A percentile compares a stretch with the other conserved stretches of the same genome.
These are phyloP conservation scores for Lophotis ruficrista DNA, from an alignment of 2,113 vertebrate species.

Conservation along the genomic window DNA sequence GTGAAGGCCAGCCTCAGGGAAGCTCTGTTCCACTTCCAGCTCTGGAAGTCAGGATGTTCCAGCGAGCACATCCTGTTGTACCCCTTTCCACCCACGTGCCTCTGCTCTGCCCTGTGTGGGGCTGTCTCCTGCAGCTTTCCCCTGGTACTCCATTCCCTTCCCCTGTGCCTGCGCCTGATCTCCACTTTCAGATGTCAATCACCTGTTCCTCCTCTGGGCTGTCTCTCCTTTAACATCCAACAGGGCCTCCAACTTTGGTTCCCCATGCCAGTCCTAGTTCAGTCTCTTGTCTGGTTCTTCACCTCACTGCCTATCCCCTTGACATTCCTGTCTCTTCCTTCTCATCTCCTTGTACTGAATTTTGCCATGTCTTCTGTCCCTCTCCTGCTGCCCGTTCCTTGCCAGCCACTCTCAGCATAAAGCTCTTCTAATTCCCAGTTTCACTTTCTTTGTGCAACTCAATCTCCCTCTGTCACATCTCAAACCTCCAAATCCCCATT, in stretches of 20 bases:
- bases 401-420: neutral
- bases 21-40: neutral
- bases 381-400: neutral
- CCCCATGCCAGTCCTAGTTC: neutral
- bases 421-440: neutral
- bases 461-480: neutral
- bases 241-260: neutral
- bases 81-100: neutral
- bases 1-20: neutral
- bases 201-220: neutral
- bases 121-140: neutral
- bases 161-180: neutral
- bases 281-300: neutral
- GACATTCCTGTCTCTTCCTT: neutral
- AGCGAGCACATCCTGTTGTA: neutral
- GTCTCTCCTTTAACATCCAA: neutral
- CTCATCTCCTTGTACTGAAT: neutral
- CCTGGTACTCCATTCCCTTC: neutral
- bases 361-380: neutral
- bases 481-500: neutral
- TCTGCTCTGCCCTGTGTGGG: neutral
- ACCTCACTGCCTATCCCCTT: neutral
- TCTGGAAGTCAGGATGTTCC: neutral
- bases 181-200: neutral
- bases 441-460: neutral